These are phyloP conservation scores for Drosophila anomelani DNA, from an alignment of 2,888 invertebrate genomes.

Conservation along the genomic window DNA sequence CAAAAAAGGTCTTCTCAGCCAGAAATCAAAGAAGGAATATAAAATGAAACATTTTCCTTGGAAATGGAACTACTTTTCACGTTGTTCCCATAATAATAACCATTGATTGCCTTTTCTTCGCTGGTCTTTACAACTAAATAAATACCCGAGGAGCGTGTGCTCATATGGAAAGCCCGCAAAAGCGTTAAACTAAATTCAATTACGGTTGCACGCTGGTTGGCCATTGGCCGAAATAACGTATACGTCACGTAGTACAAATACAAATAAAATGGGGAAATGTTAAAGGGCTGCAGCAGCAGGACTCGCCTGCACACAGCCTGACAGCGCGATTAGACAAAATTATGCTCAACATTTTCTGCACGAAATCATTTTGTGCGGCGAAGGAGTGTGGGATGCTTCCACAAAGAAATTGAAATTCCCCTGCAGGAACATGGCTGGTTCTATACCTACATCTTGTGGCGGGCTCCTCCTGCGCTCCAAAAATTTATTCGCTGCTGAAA, in stretches of 20 bases:
- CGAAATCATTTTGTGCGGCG: slow-evolving; percentile 64
- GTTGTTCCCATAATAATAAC: slow-evolving; percentile 36
- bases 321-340: slow-evolving; percentile 73
- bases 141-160: slow-evolving; percentile 37
- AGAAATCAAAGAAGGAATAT: background rate
- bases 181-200: slow-evolving; percentile 55
- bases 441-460: slow-evolving; percentile 28
- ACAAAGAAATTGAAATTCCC: slow-evolving; percentile 64
- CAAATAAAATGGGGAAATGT: slow-evolving; percentile 52
- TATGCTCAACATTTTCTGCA: slow-evolving; percentile 78
- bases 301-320: slow-evolving; percentile 7
- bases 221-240: slow-evolving; percentile 68
- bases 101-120: slow-evolving; percentile 20
- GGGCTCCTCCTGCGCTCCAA: slow-evolving; percentile 52
- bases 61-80: slow-evolving; percentile 20
- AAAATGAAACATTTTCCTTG: slow-evolving; percentile 7
- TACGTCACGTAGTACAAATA: slow-evolving; percentile 79
- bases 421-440: background rate
- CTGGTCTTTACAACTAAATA: slow-evolving; percentile 38
- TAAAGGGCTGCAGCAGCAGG: slow-evolving; percentile 11
- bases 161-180: slow-evolving; percentile 6
- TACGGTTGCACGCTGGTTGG: slow-evolving; percentile 49
- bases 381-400: background rate
- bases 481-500: slow-evolving; percentile 76
- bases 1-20: background rate